Conservation (phyloP, 2,113 vertebrate genomes). For the Galeopterus variegatus region DNA sequence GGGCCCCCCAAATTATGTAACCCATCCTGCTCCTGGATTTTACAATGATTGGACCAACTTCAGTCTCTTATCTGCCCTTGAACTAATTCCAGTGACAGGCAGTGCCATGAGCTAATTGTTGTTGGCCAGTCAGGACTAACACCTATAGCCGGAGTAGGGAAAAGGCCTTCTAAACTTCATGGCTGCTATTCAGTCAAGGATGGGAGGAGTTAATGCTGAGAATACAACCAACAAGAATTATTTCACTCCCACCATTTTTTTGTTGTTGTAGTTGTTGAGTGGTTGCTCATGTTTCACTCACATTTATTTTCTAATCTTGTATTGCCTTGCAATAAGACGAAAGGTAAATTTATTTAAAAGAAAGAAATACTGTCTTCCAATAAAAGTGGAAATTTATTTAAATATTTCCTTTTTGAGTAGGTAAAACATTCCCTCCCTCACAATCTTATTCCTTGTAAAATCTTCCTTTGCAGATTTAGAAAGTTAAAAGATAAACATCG, state of each 20-base stretch:
- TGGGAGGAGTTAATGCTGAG: background rate
- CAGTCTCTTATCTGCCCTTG: background rate
- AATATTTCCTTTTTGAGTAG: background rate
- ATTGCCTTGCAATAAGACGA: background rate
- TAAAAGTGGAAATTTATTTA: constrained; percentile 30
- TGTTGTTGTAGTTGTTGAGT: background rate
- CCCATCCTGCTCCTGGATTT: background rate
- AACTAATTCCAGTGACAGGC: background rate
- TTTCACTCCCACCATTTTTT: too few species aligned
- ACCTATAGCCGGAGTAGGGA: background rate
- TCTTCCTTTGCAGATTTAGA: constrained; percentile 11
- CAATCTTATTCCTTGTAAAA: background rate
- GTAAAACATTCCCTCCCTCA: background rate
- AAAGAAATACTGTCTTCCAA: background rate
- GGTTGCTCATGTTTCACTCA: background rate
- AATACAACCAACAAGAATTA: background rate
- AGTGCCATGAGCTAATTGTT: background rate
- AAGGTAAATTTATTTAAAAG: background rate
- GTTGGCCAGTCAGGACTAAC: background rate
- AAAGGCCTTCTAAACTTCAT: background rate
- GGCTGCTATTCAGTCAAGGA: background rate
- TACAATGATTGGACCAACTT: background rate
- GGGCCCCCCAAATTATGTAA: background rate
- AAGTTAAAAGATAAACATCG: background rate
- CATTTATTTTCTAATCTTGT: background rate